Conservation (phyloP, 2,113 vertebrate species). For the Pseudonaja textilis region DNA sequence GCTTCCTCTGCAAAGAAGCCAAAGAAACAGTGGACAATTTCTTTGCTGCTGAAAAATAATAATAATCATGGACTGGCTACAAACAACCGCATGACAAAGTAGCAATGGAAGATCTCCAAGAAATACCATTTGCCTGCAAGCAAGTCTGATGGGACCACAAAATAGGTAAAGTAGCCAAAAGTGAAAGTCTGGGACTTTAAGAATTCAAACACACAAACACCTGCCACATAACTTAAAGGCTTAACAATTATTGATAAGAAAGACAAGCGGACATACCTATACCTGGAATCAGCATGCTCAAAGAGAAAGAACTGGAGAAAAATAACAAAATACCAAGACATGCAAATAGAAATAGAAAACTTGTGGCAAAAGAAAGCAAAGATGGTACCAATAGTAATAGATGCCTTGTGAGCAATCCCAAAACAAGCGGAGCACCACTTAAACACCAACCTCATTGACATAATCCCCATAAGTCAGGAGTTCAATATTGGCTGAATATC, state of each 20-base stretch:
- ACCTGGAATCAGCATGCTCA: background rate
- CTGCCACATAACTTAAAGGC: background rate
- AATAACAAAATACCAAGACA: background rate
- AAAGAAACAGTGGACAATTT: background rate
- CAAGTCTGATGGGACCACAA: background rate
- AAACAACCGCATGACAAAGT: background rate
- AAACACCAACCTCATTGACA: background rate
- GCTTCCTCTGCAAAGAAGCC: background rate
- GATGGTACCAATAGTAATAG: background rate
- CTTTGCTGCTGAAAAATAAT: background rate
- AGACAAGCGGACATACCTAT: background rate
- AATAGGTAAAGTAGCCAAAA: background rate
- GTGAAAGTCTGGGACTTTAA: background rate
- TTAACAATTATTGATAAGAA: background rate
- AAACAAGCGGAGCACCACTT: background rate
- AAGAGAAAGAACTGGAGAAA: background rate
- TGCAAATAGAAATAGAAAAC: background rate
- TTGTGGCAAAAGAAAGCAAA: background rate
- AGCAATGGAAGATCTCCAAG: background rate
- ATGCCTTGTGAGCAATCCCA: background rate
- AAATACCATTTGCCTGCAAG: background rate
- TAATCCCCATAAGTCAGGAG: background rate
- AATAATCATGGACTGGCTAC: background rate
- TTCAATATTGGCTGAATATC: background rate
- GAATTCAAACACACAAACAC: background rate